A percentile compares a stretch with the other conserved stretches of the same genome.
phyloP scores from a whole-genome alignment of 2,113 vertebrate species.

The Monarcha castaneiventris region DNA sequence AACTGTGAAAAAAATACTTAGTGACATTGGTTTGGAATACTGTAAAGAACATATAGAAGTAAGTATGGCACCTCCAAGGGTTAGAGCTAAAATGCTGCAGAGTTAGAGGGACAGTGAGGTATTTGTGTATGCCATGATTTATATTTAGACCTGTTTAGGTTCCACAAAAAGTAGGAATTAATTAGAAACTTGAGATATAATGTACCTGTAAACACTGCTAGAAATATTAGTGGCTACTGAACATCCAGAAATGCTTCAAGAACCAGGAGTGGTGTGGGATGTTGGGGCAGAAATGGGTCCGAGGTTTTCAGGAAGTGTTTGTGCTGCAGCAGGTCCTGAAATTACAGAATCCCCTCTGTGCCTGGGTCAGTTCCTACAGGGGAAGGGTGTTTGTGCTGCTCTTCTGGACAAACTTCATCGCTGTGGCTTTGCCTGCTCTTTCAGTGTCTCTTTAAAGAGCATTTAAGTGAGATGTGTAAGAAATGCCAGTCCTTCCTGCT shows the following conservation, averaged over 20 bases:
- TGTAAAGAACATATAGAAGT: constrained; percentile 97
- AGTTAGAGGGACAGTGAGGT: not conserved
- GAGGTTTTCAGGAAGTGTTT: not conserved
- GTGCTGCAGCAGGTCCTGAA: not conserved
- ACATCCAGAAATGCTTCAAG: not conserved
- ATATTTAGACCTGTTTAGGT: not conserved
- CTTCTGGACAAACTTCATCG: not conserved
- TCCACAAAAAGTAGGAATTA: not conserved
- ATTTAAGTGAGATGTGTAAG: not conserved
- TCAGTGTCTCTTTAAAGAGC: not conserved
- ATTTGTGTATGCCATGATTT: not conserved
- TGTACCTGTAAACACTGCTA: not conserved
- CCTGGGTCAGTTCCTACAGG: not conserved
- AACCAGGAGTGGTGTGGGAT: not conserved
- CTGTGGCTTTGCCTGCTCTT: not conserved
- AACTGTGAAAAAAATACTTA: constrained; percentile 98
- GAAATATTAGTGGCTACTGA: not conserved
- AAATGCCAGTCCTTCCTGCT: not conserved
- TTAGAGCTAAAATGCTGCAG: not conserved
- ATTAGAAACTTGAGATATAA: not conserved
- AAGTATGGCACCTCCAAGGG: constrained; percentile 71
- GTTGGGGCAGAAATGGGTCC: not conserved
- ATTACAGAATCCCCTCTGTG: not conserved
- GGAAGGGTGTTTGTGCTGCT: not conserved
- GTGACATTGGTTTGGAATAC: constrained; percentile 98